Evolutionary conservation across 2,888 invertebrate species (phyloP).

Genomic region (Gandaritis pyraliata): DNA sequence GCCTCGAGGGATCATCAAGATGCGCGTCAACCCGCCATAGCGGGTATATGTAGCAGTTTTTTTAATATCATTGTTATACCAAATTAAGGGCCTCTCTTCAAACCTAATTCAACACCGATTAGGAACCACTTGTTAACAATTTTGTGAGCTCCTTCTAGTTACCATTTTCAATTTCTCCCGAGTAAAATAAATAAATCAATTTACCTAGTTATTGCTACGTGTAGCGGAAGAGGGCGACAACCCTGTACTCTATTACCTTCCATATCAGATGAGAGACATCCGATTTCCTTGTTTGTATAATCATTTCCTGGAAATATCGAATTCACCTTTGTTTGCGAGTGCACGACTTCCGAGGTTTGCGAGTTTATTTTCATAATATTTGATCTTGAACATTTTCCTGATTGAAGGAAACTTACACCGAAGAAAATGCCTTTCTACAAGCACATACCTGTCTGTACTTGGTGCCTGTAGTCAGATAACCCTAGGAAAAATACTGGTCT

Average conservation of each 20-base stretch:
- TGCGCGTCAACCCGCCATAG: no score
- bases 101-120: background rate
- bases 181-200: slow-evolving; percentile 25
- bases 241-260: slow-evolving; percentile 49
- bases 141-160: background rate
- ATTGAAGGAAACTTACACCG: background rate
- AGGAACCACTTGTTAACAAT: slow-evolving; percentile 10
- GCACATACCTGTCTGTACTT: no score
- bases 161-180: slow-evolving; percentile 15
- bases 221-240: slow-evolving; percentile 27
- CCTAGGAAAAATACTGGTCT: no score
- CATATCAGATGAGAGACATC: slow-evolving; percentile 59
- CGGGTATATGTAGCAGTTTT: no score
- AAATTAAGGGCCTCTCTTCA: no score
- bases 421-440: no score
- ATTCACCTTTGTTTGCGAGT: slow-evolving; percentile 56
- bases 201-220: slow-evolving; percentile 14
- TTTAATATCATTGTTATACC: no score
- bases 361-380: slow-evolving; percentile 5
- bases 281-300: slow-evolving; percentile 61
- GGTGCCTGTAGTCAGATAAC: no score
- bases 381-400: background rate
- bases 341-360: slow-evolving; percentile 44
- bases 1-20: no score
- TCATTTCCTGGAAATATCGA: slow-evolving; percentile 53